Evolutionary conservation across 2,888 invertebrate species (phyloP).

Genomic region (Nemotelus nigrinus): DNA sequence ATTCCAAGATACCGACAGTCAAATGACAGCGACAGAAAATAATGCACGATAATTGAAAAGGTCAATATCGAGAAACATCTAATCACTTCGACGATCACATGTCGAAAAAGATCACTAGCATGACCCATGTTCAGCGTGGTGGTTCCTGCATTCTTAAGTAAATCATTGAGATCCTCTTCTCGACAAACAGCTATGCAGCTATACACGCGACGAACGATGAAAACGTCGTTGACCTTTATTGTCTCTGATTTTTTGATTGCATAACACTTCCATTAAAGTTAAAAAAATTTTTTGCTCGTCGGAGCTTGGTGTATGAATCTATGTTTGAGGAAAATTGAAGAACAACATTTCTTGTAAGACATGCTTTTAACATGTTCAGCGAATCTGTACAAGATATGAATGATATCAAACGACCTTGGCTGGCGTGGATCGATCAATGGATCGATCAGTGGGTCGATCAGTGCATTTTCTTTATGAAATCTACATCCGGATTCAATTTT

Average conservation of each 20-base stretch:
- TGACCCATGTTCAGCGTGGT: background rate
- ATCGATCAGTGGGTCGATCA: no score
- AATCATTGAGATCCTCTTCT: background rate
- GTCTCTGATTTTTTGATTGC: background rate
- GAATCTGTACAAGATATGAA: background rate
- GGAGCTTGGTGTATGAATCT: no score
- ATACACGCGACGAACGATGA: background rate
- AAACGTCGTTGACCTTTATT: background rate
- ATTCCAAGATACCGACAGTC: no score
- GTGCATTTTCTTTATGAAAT: no score
- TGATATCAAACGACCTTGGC: conserved; percentile 9
- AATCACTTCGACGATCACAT: background rate
- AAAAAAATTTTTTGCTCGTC: no score
- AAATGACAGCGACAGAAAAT: background rate
- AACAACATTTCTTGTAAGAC: background rate
- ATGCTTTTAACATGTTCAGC: no score
- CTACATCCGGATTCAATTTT: no score
- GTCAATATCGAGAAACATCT: background rate
- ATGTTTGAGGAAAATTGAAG: background rate
- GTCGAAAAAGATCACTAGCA: background rate
- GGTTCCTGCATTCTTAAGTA: background rate
- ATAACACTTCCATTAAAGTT: background rate
- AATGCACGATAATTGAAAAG: conserved; percentile 13
- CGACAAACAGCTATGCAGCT: background rate
- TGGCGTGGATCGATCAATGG: no score